Conservation (phyloP, 2,797 vertebrate species). For the Lophius americanus region DNA sequence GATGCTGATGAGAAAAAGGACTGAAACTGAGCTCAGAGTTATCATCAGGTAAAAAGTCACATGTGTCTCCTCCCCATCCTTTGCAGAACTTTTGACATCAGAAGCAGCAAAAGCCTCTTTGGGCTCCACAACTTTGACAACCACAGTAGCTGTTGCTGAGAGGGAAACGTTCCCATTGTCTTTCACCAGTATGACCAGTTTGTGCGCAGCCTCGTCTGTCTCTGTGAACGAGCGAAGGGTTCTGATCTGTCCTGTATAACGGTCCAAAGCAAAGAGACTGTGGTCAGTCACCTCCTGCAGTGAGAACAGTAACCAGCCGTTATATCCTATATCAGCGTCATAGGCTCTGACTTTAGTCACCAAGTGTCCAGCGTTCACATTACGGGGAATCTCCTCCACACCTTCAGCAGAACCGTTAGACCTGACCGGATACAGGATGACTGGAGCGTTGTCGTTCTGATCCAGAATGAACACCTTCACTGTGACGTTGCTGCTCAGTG, state of each 20-base stretch:
- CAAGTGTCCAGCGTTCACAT: slow-evolving; percentile 44
- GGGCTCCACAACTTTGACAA: slow-evolving; percentile 47
- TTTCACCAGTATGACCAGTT: slow-evolving; percentile 56
- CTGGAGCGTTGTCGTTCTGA: slow-evolving; percentile 35
- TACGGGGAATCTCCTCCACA: slow-evolving; percentile 59
- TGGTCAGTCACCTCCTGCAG: slow-evolving; percentile 40
- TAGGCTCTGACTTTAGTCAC: slow-evolving; percentile 43
- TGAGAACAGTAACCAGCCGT: slow-evolving; percentile 43
- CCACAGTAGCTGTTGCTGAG: slow-evolving; percentile 39
- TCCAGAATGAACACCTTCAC: slow-evolving; percentile 37
- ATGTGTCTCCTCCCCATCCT: slow-evolving; percentile 30
- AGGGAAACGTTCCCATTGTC: slow-evolving; percentile 54
- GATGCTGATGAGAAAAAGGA: too few species aligned
- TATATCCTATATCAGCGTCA: slow-evolving; percentile 65
- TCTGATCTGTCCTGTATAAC: slow-evolving; percentile 58
- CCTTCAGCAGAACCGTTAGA: slow-evolving; percentile 61
- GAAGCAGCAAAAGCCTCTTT: slow-evolving; percentile 32
- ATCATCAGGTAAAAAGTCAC: too few species aligned
- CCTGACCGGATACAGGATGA: slow-evolving; percentile 48
- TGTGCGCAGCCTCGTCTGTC: slow-evolving; percentile 33
- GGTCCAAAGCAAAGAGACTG: slow-evolving; percentile 56
- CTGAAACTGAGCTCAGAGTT: too few species aligned
- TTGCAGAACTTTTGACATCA: slow-evolving; percentile 25
- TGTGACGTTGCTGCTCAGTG: slow-evolving; percentile 26
- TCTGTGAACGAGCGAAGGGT: slow-evolving; percentile 35